A percentile compares a stretch with the other conserved stretches of the same genome.
Evolutionary conservation across 1,140 invertebrate species (phyloP).

Genomic region (Drosophila subobscura): DNA sequence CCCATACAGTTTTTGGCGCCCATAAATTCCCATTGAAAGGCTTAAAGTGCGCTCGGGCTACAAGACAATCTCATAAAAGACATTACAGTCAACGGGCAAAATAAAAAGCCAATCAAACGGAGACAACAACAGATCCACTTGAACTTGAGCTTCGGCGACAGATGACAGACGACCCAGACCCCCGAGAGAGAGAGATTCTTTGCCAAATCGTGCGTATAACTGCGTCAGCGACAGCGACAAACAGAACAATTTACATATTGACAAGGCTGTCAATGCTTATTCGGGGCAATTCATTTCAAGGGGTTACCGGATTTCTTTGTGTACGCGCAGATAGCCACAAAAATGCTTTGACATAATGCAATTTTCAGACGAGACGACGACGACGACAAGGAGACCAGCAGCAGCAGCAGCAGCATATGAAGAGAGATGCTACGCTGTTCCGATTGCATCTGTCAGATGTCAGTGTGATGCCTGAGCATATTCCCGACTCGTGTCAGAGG

Average conservation of each 20-base stretch:
- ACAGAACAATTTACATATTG: slow-evolving; percentile 75
- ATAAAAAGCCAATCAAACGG: slow-evolving; percentile 57
- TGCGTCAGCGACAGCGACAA: slow-evolving; percentile 35
- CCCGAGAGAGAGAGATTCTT: slow-evolving; percentile 17
- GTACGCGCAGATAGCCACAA: slow-evolving; percentile 66
- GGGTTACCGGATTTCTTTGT: slow-evolving; percentile 46
- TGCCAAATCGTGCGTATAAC: slow-evolving; percentile 69
- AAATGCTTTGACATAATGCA: slow-evolving; percentile 79
- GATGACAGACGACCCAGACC: slow-evolving; percentile 19
- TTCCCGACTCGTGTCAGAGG: slow-evolving; percentile 53
- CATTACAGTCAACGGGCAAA: slow-evolving; percentile 22
- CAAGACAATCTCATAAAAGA: slow-evolving; percentile 29
- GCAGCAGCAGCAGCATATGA: slow-evolving; percentile 12
- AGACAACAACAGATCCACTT: slow-evolving; percentile 52
- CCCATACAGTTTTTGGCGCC: slow-evolving; percentile 32
- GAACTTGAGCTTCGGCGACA: slow-evolving; percentile 65
- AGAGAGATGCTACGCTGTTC: slow-evolving; percentile 39
- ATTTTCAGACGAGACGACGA: slow-evolving; percentile 46
- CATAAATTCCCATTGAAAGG: slow-evolving; percentile 62
- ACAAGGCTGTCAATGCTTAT: slow-evolving; percentile 71
- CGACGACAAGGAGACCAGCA: too few species aligned
- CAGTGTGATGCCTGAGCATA: slow-evolving; percentile 49
- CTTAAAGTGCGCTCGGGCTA: slow-evolving; percentile 54
- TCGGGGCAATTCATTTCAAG: slow-evolving; percentile 48
- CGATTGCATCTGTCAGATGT: slow-evolving; percentile 76